Evolutionary conservation across 30 jellyfish, hydroid and myxozoan genomes (phyloP).

Genomic region (Aurelia coerulea): DNA sequence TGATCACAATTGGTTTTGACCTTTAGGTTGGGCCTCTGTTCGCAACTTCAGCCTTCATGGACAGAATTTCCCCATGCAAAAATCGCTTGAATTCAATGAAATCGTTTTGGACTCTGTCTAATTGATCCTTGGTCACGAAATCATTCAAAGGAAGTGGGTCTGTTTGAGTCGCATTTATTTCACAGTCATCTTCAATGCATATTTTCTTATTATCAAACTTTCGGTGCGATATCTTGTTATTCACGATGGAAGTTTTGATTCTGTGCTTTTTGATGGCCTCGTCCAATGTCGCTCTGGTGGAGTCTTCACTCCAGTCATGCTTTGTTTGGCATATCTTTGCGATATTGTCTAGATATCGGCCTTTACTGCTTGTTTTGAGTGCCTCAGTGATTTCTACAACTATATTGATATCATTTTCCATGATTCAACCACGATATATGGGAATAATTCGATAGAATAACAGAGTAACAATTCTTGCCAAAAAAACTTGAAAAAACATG

Average conservation of each 20-base stretch:
- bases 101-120: not conserved
- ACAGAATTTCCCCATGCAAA: too few species aligned
- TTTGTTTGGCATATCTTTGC: not conserved
- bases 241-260: not conserved
- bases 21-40: not conserved
- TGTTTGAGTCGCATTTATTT: too few species aligned
- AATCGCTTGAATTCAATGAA: too few species aligned
- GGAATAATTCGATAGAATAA: not conserved
- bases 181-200: not conserved
- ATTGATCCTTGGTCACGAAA: not conserved
- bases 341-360: conserved; percentile 23
- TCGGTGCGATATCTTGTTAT: conserved; percentile 8
- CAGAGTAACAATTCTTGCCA: not conserved
- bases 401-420: not conserved
- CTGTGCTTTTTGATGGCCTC: conserved; percentile 23
- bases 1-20: conserved; percentile 4
- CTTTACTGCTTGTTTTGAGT: conserved; percentile 5
- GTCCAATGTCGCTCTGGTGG: conserved; percentile 19
- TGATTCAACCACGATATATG: not conserved
- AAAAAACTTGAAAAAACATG: too few species aligned
- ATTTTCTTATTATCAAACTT: conserved; percentile 11
- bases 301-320: conserved; percentile 4
- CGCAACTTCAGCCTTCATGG: too few species aligned
- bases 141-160: not conserved
- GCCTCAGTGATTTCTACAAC: conserved; percentile 10